A percentile compares a stretch with the other conserved stretches of the same genome.
Evolutionary conservation across 2,888 invertebrate genomes (phyloP).

Genomic region (Cheilosia pagana): DNA sequence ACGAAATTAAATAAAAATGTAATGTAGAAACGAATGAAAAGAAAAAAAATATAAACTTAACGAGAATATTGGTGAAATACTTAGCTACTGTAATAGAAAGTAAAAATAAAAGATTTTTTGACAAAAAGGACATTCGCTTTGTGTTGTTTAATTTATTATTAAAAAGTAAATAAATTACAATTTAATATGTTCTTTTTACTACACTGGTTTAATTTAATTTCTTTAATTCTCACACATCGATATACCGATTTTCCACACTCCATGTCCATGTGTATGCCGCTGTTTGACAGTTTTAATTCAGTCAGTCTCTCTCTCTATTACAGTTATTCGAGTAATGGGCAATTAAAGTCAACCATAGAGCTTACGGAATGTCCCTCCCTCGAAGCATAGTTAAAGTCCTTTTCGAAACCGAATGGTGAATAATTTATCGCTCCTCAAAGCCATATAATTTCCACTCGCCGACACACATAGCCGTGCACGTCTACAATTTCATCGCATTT

Average conservation of each 20-base stretch:
- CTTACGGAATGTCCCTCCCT: constrained; percentile 12
- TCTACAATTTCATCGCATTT: constrained; percentile 50
- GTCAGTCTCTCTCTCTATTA: not conserved
- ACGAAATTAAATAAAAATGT: not conserved
- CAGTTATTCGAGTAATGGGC: constrained; percentile 39
- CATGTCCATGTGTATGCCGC: constrained; percentile 3
- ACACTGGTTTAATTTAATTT: not conserved
- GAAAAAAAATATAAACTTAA: not conserved
- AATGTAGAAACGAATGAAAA: constrained; percentile 11
- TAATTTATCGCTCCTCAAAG: constrained; percentile 54
- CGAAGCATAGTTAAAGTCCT: not conserved
- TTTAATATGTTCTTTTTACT: no score
- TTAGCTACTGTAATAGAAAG: constrained; percentile 47
- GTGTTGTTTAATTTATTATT: no score
- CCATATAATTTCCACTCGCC: constrained; percentile 12
- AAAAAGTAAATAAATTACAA: no score
- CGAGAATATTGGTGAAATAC: not conserved
- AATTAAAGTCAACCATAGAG: constrained; percentile 54
- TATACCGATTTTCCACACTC: no score
- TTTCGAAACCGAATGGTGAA: constrained; percentile 24
- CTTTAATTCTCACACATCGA: not conserved
- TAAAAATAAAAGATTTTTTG: constrained; percentile 53
- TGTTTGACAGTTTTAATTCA: constrained; percentile 36
- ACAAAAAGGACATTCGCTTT: constrained; percentile 29
- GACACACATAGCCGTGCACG: constrained; percentile 1